Evolutionary conservation across 2,113 vertebrate species (phyloP).

Genomic region (Polypterus senegalus): DNA sequence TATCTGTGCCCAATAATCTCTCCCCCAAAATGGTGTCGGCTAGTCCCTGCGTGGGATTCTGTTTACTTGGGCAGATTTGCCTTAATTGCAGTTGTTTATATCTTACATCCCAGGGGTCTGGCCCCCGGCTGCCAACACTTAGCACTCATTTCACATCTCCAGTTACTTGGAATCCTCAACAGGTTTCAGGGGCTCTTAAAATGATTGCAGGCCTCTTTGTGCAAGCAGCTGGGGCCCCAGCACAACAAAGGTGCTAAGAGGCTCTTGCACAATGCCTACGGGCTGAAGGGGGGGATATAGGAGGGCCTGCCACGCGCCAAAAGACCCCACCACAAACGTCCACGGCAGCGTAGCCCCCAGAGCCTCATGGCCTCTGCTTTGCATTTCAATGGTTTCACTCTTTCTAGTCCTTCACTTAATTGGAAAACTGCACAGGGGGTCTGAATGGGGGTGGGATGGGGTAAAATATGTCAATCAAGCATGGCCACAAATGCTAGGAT

Average conservation of each 20-base stretch:
- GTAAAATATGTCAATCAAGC: too few species aligned
- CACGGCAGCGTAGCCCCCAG: too few species aligned
- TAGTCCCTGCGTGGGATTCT: conserved; percentile 61
- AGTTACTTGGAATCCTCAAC: conserved; percentile 64
- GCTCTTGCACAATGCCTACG: conserved; percentile 69
- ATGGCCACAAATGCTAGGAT: too few species aligned
- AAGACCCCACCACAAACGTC: too few species aligned
- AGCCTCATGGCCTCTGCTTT: not conserved
- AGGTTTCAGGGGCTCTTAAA: conserved; percentile 59
- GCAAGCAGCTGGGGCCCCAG: conserved; percentile 67
- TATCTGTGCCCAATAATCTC: conserved; percentile 63
- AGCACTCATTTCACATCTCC: conserved; percentile 77
- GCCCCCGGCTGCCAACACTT: conserved; percentile 74
- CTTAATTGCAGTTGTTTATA: conserved; percentile 76
- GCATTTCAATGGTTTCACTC: too few species aligned
- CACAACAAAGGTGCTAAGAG: conserved; percentile 90
- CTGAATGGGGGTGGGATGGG: too few species aligned
- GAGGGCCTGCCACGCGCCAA: too few species aligned
- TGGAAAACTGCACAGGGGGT: too few species aligned
- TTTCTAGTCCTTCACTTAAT: too few species aligned
- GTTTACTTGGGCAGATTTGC: conserved; percentile 62
- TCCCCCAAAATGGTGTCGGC: conserved; percentile 61
- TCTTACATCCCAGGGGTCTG: conserved; percentile 55
- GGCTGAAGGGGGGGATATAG: conserved; percentile 33
- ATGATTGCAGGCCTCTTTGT: conserved; percentile 64